Percentiles rank a stretch among this genome's conserved stretches.
Evolutionary conservation across 2,113 vertebrate species (phyloP).

Genomic region (Saimiri boliviensis): DNA sequence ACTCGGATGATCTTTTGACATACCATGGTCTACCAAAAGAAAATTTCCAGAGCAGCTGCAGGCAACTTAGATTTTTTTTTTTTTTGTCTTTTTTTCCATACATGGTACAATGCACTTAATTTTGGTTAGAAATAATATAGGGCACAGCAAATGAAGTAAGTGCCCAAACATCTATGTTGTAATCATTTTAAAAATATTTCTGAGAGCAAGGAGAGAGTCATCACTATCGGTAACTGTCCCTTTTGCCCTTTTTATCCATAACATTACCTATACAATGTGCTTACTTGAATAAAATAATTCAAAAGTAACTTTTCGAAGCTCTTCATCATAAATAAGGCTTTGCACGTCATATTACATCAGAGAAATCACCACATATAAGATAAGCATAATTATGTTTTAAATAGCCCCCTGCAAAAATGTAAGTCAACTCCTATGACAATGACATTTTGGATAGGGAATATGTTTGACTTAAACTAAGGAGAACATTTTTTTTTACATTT

Average conservation of each 20-base stretch:
- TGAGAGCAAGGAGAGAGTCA: not conserved
- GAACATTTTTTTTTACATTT: not conserved
- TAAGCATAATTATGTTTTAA: not conserved
- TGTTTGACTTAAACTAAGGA: slow-evolving; percentile 13
- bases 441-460: not conserved
- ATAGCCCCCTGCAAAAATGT: not conserved
- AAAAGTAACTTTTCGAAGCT: not conserved
- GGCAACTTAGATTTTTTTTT: not conserved
- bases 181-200: not conserved
- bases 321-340: not conserved
- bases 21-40: not conserved
- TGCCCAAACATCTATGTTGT: not conserved
- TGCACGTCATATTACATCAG: not conserved
- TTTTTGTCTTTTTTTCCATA: not conserved
- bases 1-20: not conserved
- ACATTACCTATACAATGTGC: not conserved
- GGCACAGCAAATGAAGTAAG: not conserved
- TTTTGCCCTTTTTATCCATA: not conserved
- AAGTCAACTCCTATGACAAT: not conserved
- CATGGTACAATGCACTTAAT: not conserved
- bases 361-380: not conserved
- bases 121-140: not conserved
- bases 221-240: not conserved
- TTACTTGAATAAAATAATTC: slow-evolving; percentile 1
- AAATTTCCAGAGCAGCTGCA: not conserved